A percentile compares a stretch with the other conserved stretches of the same genome.
Conservation (phyloP, 2,797 vertebrate species). For the Anguilla pacifica region DNA sequence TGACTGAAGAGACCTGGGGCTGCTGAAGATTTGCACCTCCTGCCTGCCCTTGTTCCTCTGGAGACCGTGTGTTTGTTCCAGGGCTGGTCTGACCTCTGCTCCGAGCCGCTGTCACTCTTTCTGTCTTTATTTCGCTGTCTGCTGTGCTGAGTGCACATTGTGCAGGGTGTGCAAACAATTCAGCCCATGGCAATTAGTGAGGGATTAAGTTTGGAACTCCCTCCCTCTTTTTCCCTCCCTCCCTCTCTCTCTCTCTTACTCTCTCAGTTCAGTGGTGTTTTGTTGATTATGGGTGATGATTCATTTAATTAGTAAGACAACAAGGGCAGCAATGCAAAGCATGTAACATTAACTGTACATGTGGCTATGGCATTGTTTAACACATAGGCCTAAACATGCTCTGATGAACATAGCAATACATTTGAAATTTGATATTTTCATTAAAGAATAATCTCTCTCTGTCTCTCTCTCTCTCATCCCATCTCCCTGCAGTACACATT, state of each 20-base stretch:
- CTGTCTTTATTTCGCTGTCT: not conserved
- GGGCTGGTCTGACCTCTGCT: not conserved
- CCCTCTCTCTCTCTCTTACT: not conserved
- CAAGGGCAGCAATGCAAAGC: too few relatives aligned
- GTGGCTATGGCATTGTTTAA: too few relatives aligned
- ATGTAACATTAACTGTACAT: too few relatives aligned
- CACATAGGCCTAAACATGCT: too few relatives aligned
- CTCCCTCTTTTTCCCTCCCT: not conserved
- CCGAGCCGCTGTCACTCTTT: not conserved
- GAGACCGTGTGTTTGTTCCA: not conserved
- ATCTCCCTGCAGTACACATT: not conserved
- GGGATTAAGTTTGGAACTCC: not conserved
- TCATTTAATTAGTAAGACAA: too few relatives aligned
- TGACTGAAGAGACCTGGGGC: not conserved
- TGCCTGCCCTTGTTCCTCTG: not conserved
- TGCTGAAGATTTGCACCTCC: not conserved
- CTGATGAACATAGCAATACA: too few relatives aligned
- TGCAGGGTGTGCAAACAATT: not conserved
- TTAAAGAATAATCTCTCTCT: not conserved
- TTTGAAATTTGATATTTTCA: too few relatives aligned
- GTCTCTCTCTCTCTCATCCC: not conserved
- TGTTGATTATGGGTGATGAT: too few relatives aligned
- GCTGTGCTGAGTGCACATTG: not conserved
- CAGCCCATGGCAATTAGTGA: not conserved
- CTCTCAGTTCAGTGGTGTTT: not conserved